Evolutionary conservation across 2,888 invertebrate genomes (phyloP), one percentile per base, ranked within the genome.

Genomic region (Eretmocerus hayati): DNA sequence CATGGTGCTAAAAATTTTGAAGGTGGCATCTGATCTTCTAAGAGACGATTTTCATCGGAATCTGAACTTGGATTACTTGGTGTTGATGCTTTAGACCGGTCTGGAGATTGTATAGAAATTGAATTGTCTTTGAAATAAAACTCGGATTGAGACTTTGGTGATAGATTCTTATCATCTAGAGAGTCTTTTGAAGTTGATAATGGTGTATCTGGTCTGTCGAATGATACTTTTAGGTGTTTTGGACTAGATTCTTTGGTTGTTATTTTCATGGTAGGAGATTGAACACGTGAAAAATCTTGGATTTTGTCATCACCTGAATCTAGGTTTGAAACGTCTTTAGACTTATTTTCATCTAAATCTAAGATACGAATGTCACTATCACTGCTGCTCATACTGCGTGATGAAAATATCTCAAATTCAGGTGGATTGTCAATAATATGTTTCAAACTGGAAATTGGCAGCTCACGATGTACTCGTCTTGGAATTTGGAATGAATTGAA

Each of bases 1-100:
- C 67, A 70, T 1, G 71, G 64, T 3, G 65, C 68, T 11, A 62
- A 56, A 30, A 59, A 55, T 50, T 65, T 65, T 2, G 59, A 60
- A 11, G 48, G 56, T 23, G 55, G 39, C 22, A 48, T 54, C 40
- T 46, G 54, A 35, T 53, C 59, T 11, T 48, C 55, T 21, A 43
- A 40, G 8, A 11, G 59, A 35, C 49, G 48, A 19, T 55, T 48
- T 15, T 61, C 61, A 19, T 63, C 57, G 0, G 62, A 58, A n/a
- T 61, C 59, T 9, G 60, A 59, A 50, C 63, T 57, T 6, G 55
- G 56, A 19, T 53, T 56, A 23, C 58, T 57, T 4, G 56, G 55
- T 2, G 55, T 44, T 0, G 52, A 51, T n/a, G 53, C 32, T 33
- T 55, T 60, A 3, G 58, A 56, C 18, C 55, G 58, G 40, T 65